Evolutionary conservation across 2,797 vertebrate species (phyloP).

Genomic region (Perdix hodgsoniae): DNA sequence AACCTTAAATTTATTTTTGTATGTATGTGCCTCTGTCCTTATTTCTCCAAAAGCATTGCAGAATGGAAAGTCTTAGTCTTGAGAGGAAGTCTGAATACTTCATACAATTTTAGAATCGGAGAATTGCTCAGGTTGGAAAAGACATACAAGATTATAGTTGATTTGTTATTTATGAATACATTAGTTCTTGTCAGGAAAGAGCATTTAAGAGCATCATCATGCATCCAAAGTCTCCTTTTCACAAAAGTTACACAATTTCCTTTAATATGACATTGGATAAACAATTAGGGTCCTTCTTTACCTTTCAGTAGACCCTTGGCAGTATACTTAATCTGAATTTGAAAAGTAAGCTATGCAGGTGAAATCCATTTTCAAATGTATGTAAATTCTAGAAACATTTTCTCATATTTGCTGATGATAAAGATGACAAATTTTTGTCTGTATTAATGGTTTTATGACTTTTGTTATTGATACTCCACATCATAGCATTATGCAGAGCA

Average conservation of each 20-base stretch:
- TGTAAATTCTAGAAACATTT: background rate
- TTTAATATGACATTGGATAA: background rate
- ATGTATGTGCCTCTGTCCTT: fast-evolving
- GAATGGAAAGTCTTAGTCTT: no score
- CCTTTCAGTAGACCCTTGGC: background rate
- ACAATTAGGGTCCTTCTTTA: background rate
- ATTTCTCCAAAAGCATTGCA: no score
- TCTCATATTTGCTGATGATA: background rate
- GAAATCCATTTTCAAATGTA: background rate
- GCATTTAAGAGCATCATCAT: background rate
- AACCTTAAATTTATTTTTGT: background rate
- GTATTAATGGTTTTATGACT: background rate
- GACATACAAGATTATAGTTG: no score
- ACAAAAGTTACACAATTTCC: background rate
- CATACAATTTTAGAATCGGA: no score
- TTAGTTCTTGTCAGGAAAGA: background rate
- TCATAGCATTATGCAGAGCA: no score
- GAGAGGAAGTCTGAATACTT: no score
- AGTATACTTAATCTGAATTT: background rate
- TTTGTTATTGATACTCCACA: no score
- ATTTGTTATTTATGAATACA: background rate
- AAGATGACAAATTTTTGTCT: background rate
- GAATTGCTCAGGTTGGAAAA: no score
- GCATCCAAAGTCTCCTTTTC: background rate
- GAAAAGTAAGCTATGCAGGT: background rate